Evolutionary conservation across 2,888 invertebrate genomes (phyloP), one percentile per base, ranked within the genome.

Genomic region (Teinopalpus imperialis): DNA sequence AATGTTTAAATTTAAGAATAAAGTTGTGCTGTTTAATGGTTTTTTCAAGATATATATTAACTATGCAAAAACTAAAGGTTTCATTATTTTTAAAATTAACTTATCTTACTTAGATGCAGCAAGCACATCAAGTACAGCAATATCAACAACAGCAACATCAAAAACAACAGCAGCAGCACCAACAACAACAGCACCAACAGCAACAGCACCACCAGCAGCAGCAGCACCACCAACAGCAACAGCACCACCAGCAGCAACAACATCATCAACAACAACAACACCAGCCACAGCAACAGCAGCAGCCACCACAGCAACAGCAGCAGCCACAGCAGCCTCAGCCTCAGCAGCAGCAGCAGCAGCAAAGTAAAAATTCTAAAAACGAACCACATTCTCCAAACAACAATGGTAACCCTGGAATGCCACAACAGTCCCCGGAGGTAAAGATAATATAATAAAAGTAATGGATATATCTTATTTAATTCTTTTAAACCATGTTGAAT

Each of bases 351-450:
- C 81, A 78, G 39, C 67, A 65, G 41, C 73, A 67, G 43, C 73
- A 69, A 52, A 54, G 62, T 35, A 74, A 74, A 46, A 75, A 72
- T 63, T 64, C 61, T 16, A 89, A 87, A 61, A 74, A 77, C 57
- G 90, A 90, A 51, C 90, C 87, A 51, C 90, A 88, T 46, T 74
- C 88, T 8, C 69, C 82, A n/a, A 81, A 75, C 52, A 78, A 66
- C 55, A 87, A 81, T 68, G 80, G 80, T 49, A 81, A 69, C 56
- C 66, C 82, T 46, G 85, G 80, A 56, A 74, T 74, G 63, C 83
- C 81, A 46, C 81, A 76, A 52, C 83, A 77, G 50, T 75, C 79
- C 10, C 71, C 81, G 44, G 87, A 86, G 74, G 86, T 85, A 72
- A 74, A 66, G 70, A 52, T 52, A 39, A 13, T 2, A 9, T 32